Conservation (phyloP, 2,888 invertebrate genomes). For the Sisyra terminalis region DNA sequence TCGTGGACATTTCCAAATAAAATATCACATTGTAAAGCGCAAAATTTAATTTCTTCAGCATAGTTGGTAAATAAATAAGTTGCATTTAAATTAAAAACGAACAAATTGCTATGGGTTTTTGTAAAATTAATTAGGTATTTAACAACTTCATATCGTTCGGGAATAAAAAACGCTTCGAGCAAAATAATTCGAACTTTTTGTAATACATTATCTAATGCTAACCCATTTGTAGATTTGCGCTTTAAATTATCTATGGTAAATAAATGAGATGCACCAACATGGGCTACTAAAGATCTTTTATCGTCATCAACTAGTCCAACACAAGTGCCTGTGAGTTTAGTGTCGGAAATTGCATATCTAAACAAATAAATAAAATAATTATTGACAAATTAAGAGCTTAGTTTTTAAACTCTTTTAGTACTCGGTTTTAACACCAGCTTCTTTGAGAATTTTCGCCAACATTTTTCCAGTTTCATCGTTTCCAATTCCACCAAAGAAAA, state of each 20-base stretch:
- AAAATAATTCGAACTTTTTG: slow-evolving; percentile 25
- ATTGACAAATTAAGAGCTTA: too few relatives aligned
- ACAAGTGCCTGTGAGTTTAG: slow-evolving; percentile 31
- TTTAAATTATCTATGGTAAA: slow-evolving; percentile 22
- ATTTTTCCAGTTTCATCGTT: slow-evolving; percentile 27
- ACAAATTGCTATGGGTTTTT: slow-evolving; percentile 20
- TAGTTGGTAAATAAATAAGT: slow-evolving; percentile 31
- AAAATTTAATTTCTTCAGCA: slow-evolving; percentile 23
- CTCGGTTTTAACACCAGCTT: slow-evolving; percentile 26
- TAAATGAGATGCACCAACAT: slow-evolving; percentile 34
- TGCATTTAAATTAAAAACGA: slow-evolving; percentile 36
- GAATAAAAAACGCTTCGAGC: slow-evolving; percentile 40
- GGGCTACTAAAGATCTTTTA: slow-evolving; percentile 31
- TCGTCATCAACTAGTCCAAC: slow-evolving; percentile 29
- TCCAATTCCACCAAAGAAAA: slow-evolving; percentile 35
- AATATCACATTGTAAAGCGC: slow-evolving; percentile 30
- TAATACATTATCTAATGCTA: slow-evolving; percentile 15
- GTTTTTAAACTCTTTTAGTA: too few relatives aligned
- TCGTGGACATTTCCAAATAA: slow-evolving; percentile 40
- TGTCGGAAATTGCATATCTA: slow-evolving; percentile 20
- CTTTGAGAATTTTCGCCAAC: slow-evolving; percentile 23
- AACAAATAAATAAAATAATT: slow-evolving; percentile 8
- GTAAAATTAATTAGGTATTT: slow-evolving; percentile 28
- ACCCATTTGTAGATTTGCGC: not conserved
- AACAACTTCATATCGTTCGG: slow-evolving; percentile 28